Base-by-base conservation (phyloP, 1,140 invertebrate genomes). In the Rhyzopertha dominica region DNA sequence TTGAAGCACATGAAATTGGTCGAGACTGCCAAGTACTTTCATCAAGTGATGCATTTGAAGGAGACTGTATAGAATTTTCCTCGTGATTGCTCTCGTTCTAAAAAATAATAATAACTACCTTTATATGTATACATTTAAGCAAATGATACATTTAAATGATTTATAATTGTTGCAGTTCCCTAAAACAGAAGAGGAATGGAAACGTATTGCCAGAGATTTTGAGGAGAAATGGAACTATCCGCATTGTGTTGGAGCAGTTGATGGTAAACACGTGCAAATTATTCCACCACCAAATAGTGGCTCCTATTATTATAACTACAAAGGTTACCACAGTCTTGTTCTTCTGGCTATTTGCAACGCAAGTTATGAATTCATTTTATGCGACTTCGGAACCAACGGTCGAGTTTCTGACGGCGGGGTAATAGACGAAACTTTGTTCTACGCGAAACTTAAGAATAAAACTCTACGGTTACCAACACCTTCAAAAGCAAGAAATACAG, bases 251-350 rank as follows among this genome's bases (percentile, higher is more conserved):
- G 63, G 67, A 3, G 58, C 65, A 9, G 34, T 73, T n/a, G 66
- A 70, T 46, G 64, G 63, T 8, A 69, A 67, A 40, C 65, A 68
- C 43, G 51, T 67, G 29, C 19, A 30, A 36, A 53, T 65, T 35
- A 43, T 53, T 40, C 41, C 32, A 29, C 59, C 59, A 32, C 20
- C 45, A 16, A 51, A 61, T 36, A 49, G 49, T 53, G 62, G 63
- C 9, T 60, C 58, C 1, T 47, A 49, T 29, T 72, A 60, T 49
- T 69, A 57, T 36, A 73, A 73, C 51, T 74, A 72, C 32, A 51
- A 53, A 28, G 45, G 45, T 8, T 4, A n/a, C 1, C 10, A 51
- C 19, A 43, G 32, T 24, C 22, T 51, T 9, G 58, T 71, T 13
- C 46, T 69, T 10, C 24, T 72, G 46, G 65, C 62, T 18, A 48